Evolutionary conservation across 2,888 invertebrate species (phyloP).

Genomic region (Hydraecia micacea): DNA sequence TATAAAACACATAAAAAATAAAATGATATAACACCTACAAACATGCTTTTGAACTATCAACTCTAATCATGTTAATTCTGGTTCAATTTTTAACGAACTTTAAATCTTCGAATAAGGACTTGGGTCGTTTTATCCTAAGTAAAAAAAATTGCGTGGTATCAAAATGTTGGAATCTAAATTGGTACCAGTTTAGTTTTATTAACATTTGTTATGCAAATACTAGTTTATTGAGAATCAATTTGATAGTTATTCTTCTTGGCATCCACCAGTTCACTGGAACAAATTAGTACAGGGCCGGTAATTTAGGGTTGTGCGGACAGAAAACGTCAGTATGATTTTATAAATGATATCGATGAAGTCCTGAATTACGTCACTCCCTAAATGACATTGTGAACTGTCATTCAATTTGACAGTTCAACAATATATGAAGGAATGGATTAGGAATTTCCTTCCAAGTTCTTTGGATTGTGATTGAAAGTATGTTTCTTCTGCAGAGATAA

Average conservation of each 20-base stretch:
- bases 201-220: conserved; percentile 51
- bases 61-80: background rate
- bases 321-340: background rate
- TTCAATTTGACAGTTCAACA: background rate
- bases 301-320: conserved; percentile 52
- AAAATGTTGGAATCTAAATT: conserved; percentile 43
- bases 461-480: no score
- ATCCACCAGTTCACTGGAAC: conserved; percentile 55
- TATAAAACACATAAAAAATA: conserved; percentile 21
- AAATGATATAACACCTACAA: conserved; percentile 17
- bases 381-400: background rate
- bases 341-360: no score
- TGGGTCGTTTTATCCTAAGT: background rate
- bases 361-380: background rate
- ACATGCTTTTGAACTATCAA: background rate
- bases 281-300: conserved; percentile 70
- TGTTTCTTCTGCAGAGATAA: background rate
- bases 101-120: background rate
- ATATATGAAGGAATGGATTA: background rate
- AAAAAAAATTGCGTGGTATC: conserved; percentile 3
- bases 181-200: conserved; percentile 41
- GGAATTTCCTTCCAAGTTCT: background rate
- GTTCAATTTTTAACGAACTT: background rate
- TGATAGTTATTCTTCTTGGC: conserved; percentile 47
- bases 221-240: conserved; percentile 54